Base-by-base conservation (phyloP, 1,140 invertebrate species). In the Zaprionus capensis region DNA sequence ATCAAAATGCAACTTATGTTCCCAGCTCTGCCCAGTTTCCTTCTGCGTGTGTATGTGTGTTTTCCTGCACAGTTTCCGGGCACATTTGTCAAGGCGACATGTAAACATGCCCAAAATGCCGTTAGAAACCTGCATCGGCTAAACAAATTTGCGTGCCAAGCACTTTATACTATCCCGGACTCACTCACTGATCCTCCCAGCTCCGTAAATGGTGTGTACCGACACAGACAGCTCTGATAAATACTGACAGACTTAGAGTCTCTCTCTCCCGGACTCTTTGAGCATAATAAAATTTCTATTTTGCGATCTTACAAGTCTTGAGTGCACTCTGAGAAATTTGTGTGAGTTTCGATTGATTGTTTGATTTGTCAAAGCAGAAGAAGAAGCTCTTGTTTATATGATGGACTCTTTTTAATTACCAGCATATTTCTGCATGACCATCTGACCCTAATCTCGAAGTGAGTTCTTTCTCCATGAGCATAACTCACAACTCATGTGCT, bases 51-150 rank as follows among this genome's bases (percentile, higher is more conserved):
- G 36, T 41, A 14, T 41, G 41, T 44, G 75, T 83, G 78, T 72
- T 74, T 78, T 71, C 75, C 85, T 55, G 36, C 58, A 70, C 51
- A 38, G 61, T 87, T 87, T 87, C 81, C 84, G 83, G 81, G 81
- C 83, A 81, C 85, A 88, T 88, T 88, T 88, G 85, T 88, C 84
- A 90, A 78, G 65, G 74, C 82, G 38, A 69, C 84, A 76, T 84
- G 81, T 88, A 81, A 87, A 84, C 84, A 88, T 81, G 78, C 55
- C 65, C 61, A 58, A 78, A 46, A 61, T 58, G 72, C 82, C 82
- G 82, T 85, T 85, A 85, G 71, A 62, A 76, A 86, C 67, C 55
- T 34, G 44, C 82, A 68, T 71, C n/a, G 59, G 65, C 73, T 63
- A 74, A 41, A 68, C 66, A 69, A 87, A 86, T 86, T 80, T 83